A percentile compares a stretch with the other conserved stretches of the same genome.
phyloP scores from a whole-genome alignment of 2,113 vertebrate species.

The Varanus komodoensis region DNA sequence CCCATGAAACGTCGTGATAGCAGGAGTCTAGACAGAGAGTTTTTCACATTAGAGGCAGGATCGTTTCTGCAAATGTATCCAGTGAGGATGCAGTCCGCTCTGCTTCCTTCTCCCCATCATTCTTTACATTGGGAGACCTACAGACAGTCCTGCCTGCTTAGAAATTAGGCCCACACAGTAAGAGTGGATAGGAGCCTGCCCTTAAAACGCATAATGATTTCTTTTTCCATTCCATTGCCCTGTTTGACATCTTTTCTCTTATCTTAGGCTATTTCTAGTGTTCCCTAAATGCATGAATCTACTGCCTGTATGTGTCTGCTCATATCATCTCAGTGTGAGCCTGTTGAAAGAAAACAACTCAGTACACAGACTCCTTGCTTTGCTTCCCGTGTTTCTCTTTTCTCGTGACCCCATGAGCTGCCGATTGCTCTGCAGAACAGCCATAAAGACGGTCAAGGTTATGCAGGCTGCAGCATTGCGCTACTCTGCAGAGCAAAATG shows the following conservation, averaged over 20 bases:
- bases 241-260: not conserved
- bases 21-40: not conserved
- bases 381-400: not conserved
- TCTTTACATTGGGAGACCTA: not conserved
- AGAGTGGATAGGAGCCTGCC: not conserved
- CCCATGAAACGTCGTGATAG: not conserved
- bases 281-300: not conserved
- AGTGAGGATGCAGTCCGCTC: too few relatives aligned
- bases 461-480: not conserved
- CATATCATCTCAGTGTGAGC: not conserved
- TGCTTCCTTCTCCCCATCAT: not conserved
- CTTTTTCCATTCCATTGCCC: not conserved
- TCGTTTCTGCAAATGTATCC: not conserved
- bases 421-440: not conserved
- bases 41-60: not conserved
- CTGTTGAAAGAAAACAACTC: not conserved
- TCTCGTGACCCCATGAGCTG: not conserved
- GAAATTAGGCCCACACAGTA: not conserved
- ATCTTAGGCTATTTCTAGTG: not conserved
- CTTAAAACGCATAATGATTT: not conserved
- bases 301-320: not conserved
- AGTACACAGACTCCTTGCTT: not conserved
- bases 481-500: not conserved
- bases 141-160: not conserved
- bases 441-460: not conserved